Evolutionary conservation across 1,140 invertebrate genomes (phyloP), one percentile per base, ranked within the genome.

Genomic region (Pseudoatta argentina): DNA sequence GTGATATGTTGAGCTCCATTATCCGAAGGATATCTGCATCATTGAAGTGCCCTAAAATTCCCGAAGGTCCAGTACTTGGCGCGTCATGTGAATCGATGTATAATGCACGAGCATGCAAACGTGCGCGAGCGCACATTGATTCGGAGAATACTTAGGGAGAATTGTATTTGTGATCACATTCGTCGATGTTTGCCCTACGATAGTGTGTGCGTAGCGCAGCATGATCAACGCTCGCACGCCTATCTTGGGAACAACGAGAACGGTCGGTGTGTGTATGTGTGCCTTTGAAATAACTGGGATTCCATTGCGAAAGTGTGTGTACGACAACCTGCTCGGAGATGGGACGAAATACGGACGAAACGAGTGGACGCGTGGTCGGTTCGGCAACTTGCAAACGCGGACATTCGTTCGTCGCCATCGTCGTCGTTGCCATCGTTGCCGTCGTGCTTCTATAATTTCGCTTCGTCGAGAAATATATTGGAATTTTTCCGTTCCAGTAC

Each of bases 281-380:
- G 81, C 16, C 72, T 83, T 64, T 85, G 57, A 86, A 86, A 86
- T 57, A 78, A 69, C 61, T 63, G 66, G 12, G 77, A 85, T 87
- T 67, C 48, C 61, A 59, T 57, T 51, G 69, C 55, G 39, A 64
- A 82, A 57, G 66, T 61, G 61, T 51, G 77, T 51, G 39, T 44
- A 21, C 71, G 66, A 77, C 88, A 89, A 89, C 88, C 85, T 89
- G 88, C 89, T 89, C 55, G 88, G 44, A 88, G 55, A 55, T 86
- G 72, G 48, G 34, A 75, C 48, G 73, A 57, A 48, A 55, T 87
- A 44, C 8, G 39, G 39, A 44, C 10, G 39, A 89, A 89, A 89
- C 72, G 77, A 71, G 61, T 75, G 77, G 21, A 18, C 44, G 85
- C 88, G 78, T 89, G 77, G 61, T 64, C 39, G 57, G 57, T 69